Percentiles rank a stretch among this genome's conserved stretches.
Conservation (phyloP, 2,888 invertebrate genomes). For the Melieria crassipennis region DNA sequence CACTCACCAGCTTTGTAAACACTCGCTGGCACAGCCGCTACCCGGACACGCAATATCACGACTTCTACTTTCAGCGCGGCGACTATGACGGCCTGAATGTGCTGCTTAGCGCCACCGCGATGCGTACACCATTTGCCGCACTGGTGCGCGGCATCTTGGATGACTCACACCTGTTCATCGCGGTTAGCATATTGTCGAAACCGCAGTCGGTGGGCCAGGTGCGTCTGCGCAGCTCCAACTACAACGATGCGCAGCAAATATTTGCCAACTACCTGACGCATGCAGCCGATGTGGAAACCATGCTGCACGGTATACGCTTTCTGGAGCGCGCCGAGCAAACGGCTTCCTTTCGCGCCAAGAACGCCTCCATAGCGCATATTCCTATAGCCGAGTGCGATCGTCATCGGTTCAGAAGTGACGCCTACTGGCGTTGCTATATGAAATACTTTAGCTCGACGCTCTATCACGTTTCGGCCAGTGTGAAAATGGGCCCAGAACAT, state of each 20-base stretch:
- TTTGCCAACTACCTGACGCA: conserved; percentile 70
- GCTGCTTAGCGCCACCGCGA: conserved; percentile 21
- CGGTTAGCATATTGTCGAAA: conserved; percentile 47
- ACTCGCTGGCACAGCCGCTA: conserved; percentile 66
- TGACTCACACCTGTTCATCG: conserved; percentile 36
- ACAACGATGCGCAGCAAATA: conserved; percentile 68
- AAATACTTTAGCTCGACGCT: conserved; percentile 73
- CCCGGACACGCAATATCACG: conserved; percentile 69
- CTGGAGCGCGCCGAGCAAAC: conserved; percentile 55
- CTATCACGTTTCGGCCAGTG: conserved; percentile 75
- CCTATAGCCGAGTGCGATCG: conserved; percentile 49
- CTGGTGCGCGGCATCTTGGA: conserved; percentile 1
- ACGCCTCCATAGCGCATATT: conserved; percentile 49
- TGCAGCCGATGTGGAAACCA: conserved; percentile 62
- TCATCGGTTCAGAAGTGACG: conserved; percentile 50
- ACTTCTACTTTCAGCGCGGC: conserved; percentile 49
- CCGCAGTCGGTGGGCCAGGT: conserved; percentile 67
- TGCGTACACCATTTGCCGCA: conserved; percentile 19
- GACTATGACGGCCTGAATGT: conserved; percentile 5
- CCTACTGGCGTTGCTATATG: conserved; percentile 75
- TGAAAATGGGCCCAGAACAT: conserved; percentile 73
- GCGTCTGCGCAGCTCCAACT: conserved; percentile 66
- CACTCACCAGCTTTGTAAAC: conserved; percentile 67
- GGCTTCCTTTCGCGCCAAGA: conserved; percentile 59
- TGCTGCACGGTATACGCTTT: conserved; percentile 54